Conservation (phyloP, 2,113 vertebrate species). For the Ceyx melanurus region DNA sequence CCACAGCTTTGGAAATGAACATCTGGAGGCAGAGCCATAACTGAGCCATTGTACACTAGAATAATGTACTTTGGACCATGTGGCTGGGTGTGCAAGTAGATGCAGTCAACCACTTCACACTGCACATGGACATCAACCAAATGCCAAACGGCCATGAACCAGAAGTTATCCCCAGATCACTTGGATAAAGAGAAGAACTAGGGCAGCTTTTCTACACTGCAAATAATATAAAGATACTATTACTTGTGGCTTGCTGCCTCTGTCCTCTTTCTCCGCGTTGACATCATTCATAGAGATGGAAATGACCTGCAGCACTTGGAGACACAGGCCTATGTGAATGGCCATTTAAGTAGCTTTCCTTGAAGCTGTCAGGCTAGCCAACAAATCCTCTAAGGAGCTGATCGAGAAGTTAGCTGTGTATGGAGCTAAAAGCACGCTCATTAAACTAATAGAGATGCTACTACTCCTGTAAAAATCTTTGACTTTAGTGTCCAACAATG, state of each 20-base stretch:
- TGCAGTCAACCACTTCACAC: background rate
- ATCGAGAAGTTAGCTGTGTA: background rate
- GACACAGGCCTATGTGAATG: background rate
- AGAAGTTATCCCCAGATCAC: background rate
- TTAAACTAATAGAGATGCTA: background rate
- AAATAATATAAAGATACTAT: background rate
- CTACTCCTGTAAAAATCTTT: background rate
- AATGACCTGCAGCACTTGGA: background rate
- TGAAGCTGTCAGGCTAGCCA: background rate
- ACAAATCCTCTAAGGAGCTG: background rate
- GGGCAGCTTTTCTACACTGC: background rate
- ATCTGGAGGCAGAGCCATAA: slow-evolving; percentile 9
- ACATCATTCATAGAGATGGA: background rate
- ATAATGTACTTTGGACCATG: background rate
- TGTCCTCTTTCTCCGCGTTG: background rate
- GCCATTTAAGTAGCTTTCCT: background rate
- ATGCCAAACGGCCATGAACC: background rate
- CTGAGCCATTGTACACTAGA: background rate
- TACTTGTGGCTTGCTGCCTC: background rate
- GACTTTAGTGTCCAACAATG: background rate
- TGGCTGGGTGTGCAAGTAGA: background rate
- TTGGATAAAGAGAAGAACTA: background rate
- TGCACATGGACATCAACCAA: background rate
- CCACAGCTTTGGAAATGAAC: background rate
- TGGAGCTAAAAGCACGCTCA: background rate